These are phyloP conservation scores for Coptodon rendalli DNA, from an alignment of 2,113 vertebrate genomes.

Conservation along the genomic window DNA sequence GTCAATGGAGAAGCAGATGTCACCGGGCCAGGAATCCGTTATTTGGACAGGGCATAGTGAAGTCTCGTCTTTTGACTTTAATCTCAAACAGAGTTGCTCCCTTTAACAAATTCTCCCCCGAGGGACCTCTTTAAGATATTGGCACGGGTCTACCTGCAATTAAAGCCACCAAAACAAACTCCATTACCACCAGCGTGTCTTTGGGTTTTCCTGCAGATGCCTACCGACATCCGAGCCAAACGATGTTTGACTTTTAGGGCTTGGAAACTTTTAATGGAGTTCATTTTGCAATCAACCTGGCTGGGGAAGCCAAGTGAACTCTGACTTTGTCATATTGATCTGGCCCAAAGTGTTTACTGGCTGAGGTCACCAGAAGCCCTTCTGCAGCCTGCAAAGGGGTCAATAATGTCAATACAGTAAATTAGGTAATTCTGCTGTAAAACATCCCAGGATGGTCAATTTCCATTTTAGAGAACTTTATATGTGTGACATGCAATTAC, in stretches of 20 bases:
- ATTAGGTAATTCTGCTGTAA: constrained; percentile 75
- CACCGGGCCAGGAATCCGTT: background rate
- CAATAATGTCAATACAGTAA: constrained; percentile 77
- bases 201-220: constrained; percentile 1
- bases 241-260: constrained; percentile 67
- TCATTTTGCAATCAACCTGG: constrained; percentile 65
- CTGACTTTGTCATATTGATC: constrained; percentile 72
- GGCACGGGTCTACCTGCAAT: constrained; percentile 47
- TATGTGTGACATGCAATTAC: constrained; percentile 66
- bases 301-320: constrained; percentile 60
- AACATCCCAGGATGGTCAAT: constrained; percentile 67
- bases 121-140: constrained; percentile 6
- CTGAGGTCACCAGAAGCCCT: constrained; percentile 67
- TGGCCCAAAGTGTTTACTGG: constrained; percentile 47
- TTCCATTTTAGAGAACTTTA: constrained; percentile 71
- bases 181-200: constrained; percentile 31
- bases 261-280: constrained; percentile 64
- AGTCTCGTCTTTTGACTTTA: constrained; percentile 23
- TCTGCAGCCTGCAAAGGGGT: constrained; percentile 48
- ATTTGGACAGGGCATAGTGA: constrained; percentile 9
- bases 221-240: constrained; percentile 55
- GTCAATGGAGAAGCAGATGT: constrained; percentile 14
- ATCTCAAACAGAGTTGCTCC: constrained; percentile 28
- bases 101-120: constrained; percentile 3
- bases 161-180: constrained; percentile 54